Conservation (phyloP, 2,888 invertebrate genomes). For the Drosophila nr. fundita region DNA sequence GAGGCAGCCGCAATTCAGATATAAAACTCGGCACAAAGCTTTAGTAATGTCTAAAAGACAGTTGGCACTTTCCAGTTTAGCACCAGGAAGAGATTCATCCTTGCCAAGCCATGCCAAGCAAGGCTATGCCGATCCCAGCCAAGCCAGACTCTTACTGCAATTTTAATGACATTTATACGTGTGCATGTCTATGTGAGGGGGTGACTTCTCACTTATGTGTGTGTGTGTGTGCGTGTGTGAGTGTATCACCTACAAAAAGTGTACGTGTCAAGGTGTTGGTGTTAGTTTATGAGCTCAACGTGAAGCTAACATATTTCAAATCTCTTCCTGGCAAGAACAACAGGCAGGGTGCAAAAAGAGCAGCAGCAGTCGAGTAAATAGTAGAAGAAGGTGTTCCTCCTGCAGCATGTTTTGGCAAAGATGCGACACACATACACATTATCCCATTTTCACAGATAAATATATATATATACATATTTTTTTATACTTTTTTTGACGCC, state of each 20-base stretch:
- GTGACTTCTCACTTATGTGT: conserved; percentile 1
- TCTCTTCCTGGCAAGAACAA: conserved; percentile 68
- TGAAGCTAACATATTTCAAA: conserved; percentile 81
- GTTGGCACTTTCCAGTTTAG: conserved; percentile 35
- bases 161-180: conserved; percentile 76
- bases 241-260: conserved; percentile 66
- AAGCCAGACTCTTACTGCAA: conserved; percentile 77
- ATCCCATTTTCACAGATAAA: conserved; percentile 77
- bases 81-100: conserved; percentile 52
- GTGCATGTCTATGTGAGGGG: background rate
- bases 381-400: background rate
- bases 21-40: conserved; percentile 21
- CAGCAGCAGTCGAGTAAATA: conserved; percentile 23
- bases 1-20: conserved; percentile 13
- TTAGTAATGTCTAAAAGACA: conserved; percentile 30
- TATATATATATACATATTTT: background rate
- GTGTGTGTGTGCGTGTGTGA: conserved; percentile 13
- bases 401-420: conserved; percentile 10
- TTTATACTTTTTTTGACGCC: conserved; percentile 41
- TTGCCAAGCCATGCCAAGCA: conserved; percentile 57
- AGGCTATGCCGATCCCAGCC: conserved; percentile 48
- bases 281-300: conserved; percentile 82
- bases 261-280: conserved; percentile 81
- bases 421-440: conserved; percentile 79
- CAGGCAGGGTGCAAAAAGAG: conserved; percentile 47